Evolutionary conservation across 2,113 vertebrate species (phyloP), one percentile per base, ranked within the genome.

Genomic region (Limnothrissa miodon): DNA sequence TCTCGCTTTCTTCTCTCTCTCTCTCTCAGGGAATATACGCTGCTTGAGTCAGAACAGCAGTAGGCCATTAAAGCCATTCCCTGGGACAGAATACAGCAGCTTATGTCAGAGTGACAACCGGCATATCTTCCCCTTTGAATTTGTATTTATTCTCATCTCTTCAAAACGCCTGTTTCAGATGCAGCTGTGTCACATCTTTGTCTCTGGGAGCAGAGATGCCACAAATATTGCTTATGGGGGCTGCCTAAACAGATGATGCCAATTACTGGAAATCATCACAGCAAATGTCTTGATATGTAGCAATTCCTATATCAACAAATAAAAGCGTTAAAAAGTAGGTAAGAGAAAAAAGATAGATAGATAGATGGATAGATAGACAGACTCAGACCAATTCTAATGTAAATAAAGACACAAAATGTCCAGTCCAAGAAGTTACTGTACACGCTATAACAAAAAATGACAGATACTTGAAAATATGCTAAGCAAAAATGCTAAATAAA

Each of bases 61-160:
- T 85, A 56, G 84, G 66, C 66, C 81, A 82, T 85, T 87, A 85
- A 78, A 85, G 17, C n/a, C 7, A 17, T 83, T 81, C 70, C 48
- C 39, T 87, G 66, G 78, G 80, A 62, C n/a, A 33, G 10, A 39
- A 45, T 62, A 36, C 42, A 48, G 48, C 74, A 79, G 33, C 23
- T 79, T 56, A 85, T 39, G 53, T 82, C 42, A 85, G 23, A 81
- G 8, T 74, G 56, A 79, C 83, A 82, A 45, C 59, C 59, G 0
- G 39, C 29, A 46, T 39, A 82, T 45, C 36, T 74, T 15, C 80
- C 78, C 51, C n/a, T 13, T 66, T 66, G 25, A 17, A 33, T 74
- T 17, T 74, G 4, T 74, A 74, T 74, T 36, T 74, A 19, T 74
- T 74, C 66, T 36, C 11, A 11, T 39, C 25, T 74, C 66, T 33